Percentiles rank a stretch among this genome's conserved stretches.
Conservation (phyloP, 1,140 invertebrate species). For the Drosophila nebulosa region DNA sequence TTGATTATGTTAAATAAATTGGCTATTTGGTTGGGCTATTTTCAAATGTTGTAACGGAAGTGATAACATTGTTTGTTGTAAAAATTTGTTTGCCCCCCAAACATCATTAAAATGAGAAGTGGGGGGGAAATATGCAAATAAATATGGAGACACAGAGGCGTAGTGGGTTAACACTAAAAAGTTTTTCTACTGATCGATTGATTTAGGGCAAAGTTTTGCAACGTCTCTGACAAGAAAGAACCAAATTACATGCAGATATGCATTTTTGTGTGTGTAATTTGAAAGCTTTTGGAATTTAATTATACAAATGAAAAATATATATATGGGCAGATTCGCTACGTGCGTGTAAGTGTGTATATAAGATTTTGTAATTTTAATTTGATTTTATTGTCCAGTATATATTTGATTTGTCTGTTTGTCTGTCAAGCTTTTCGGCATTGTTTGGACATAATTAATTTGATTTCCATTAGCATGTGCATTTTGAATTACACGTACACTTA, state of each 20-base stretch:
- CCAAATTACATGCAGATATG: too few species aligned
- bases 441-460: conserved; percentile 59
- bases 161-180: background rate
- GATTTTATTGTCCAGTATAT: conserved; percentile 43
- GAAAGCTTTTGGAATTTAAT: conserved; percentile 62
- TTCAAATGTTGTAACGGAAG: conserved; percentile 29
- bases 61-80: conserved; percentile 34
- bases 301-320: conserved; percentile 65
- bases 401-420: conserved; percentile 34
- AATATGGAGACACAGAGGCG: conserved; percentile 7
- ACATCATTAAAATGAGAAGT: conserved; percentile 41
- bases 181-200: too few species aligned
- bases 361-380: conserved; percentile 52
- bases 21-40: background rate
- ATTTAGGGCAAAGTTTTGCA: background rate
- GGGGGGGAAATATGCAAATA: conserved; percentile 23
- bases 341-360: conserved; percentile 21
- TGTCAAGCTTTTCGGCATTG: conserved; percentile 21
- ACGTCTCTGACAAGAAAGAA: background rate
- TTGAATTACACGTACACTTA: background rate
- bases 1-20: conserved; percentile 42
- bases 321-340: conserved; percentile 5
- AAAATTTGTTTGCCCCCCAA: conserved; percentile 47
- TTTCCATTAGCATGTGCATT: conserved; percentile 40
- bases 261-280: conserved; percentile 9